Evolutionary conservation across 2,113 vertebrate species (phyloP), one percentile per base, ranked within the genome.

Genomic region (Festucalex cinctus): DNA sequence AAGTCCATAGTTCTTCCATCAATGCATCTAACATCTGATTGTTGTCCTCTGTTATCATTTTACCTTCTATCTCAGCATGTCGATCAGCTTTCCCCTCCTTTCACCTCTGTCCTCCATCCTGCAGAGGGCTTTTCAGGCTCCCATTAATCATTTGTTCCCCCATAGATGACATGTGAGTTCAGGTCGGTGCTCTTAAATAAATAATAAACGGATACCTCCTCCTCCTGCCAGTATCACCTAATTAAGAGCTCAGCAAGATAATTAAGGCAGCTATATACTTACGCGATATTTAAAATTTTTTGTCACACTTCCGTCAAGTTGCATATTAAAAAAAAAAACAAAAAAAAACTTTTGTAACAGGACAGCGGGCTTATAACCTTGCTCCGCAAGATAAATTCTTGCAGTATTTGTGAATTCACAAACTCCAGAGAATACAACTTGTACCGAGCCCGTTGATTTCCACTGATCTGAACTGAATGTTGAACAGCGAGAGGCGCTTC

Each of bases 71-170:
- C 51, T 54, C 65, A 59, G 44, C 54, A 48, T 37, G 46, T 81
- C 76, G 75, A 63, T 63, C 75, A 59, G 74, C 58, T 37, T 44
- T 44, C 61, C 43, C 37, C 8, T 70, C 49, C 67, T 41, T 48
- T 78, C 2, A 54, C 7, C 1, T 59, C 58, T 35, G 28, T 58
- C 28, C 28, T 39, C 35, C 41, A 14, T 8, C 58, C 75, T 73
- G 24, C 56, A 68, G 63, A 75, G 51, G 67, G 32, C 65, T 32
- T 84, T 75, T 73, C 75, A 63, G 71, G 48, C 63, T 81, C 56
- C 80, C 72, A 80, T 88, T 80, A 85, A 87, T 88, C 74, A 88
- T 83, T 79, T 79, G 58, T 68, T 86, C 43, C 58, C 62, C 66
- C 54, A 46, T 65, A 73, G 73, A 73, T 65, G 59, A 63, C 75